phyloP scores from a whole-genome alignment of 2,888 invertebrate species.

The Siphlonurus alternatus region DNA sequence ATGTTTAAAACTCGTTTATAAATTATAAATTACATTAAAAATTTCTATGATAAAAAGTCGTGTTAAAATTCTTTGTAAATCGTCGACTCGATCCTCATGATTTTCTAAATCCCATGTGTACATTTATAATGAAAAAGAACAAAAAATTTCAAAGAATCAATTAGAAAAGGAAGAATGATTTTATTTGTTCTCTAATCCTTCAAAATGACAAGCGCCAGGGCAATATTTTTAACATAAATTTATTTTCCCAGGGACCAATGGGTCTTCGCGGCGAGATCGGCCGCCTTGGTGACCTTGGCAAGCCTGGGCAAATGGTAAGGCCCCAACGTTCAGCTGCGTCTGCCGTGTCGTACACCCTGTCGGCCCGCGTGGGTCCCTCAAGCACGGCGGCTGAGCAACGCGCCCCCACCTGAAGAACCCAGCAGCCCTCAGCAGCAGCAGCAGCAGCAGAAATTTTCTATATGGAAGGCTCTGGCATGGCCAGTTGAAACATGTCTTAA shows the following conservation, averaged over 20 bases:
- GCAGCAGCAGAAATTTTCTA: not conserved
- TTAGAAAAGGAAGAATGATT: no score
- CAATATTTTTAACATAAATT: not conserved
- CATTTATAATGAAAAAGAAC: no score
- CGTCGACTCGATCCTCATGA: no score
- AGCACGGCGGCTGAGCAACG: not conserved
- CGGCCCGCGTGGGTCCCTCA: not conserved
- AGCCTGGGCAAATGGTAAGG: slow-evolving; percentile 64
- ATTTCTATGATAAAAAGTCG: no score
- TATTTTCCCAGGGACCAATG: slow-evolving; percentile 51
- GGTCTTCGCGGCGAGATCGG: slow-evolving; percentile 62
- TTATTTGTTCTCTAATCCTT: not conserved
- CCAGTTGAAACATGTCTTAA: not conserved
- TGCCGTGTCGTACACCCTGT: not conserved
- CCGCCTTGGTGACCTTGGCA: slow-evolving; percentile 52
- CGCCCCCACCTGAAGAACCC: not conserved
- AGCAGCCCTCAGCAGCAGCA: not conserved
- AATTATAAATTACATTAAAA: no score
- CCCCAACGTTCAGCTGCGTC: slow-evolving; percentile 12
- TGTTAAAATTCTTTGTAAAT: no score
- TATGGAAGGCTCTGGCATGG: not conserved
- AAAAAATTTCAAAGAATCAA: no score
- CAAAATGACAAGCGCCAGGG: not conserved
- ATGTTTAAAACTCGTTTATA: no score
- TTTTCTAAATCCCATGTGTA: no score